Conservation (phyloP, 2,797 vertebrate species). For the Anolis apletophallus region DNA sequence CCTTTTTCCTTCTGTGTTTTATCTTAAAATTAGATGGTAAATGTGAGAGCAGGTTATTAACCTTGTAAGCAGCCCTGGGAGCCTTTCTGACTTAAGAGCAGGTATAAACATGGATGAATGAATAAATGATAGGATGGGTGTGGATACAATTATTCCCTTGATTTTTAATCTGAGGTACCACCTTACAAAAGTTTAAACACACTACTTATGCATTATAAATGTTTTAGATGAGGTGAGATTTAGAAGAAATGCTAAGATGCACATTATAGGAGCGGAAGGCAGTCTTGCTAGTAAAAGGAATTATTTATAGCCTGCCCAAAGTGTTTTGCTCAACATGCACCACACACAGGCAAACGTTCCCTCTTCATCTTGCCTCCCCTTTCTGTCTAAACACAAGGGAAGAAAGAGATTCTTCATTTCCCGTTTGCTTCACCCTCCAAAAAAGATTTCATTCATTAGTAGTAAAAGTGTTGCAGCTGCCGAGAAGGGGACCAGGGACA, state of each 20-base stretch:
- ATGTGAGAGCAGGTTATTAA: too few species aligned
- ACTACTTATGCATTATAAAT: not conserved
- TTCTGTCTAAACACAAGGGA: not conserved
- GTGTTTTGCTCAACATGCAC: not conserved
- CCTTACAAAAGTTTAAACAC: not conserved
- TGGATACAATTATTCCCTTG: not conserved
- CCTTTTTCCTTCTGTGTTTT: too few species aligned
- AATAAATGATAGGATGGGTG: not conserved
- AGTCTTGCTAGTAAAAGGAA: not conserved
- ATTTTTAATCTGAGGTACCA: not conserved
- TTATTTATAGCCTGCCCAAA: not conserved
- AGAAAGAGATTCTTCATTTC: fast-evolving
- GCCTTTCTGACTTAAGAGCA: too few species aligned
- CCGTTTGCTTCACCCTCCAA: not conserved
- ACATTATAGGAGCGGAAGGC: not conserved
- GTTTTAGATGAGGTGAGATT: constrained; percentile 13
- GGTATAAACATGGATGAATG: too few species aligned
- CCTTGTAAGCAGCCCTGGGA: too few species aligned
- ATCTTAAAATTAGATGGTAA: too few species aligned
- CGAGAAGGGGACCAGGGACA: not conserved
- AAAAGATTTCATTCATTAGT: constrained; percentile 2
- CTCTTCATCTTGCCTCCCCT: not conserved
- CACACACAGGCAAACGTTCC: not conserved
- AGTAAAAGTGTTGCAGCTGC: not conserved
- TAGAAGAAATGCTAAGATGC: not conserved